phyloP scores from a whole-genome alignment of 2,113 vertebrate species.

The Phainopepla nitens region DNA sequence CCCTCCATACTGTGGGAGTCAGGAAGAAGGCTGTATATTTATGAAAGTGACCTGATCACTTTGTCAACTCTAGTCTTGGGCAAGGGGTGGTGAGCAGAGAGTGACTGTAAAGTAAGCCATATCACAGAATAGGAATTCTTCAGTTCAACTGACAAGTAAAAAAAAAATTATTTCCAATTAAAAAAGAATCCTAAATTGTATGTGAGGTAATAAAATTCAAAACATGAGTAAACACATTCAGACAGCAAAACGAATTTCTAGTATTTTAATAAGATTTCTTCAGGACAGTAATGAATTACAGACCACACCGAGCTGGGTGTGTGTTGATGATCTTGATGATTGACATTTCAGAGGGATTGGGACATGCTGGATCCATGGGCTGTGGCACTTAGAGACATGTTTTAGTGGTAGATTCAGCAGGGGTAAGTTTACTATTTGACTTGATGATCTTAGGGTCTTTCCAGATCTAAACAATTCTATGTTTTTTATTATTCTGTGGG shows the following conservation, averaged over 20 bases:
- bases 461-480: not conserved
- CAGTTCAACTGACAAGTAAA: not conserved
- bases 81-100: accelerated
- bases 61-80: not conserved
- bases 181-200: not conserved
- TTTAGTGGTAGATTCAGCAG: not conserved
- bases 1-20: not conserved
- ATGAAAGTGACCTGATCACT: not conserved
- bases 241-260: not conserved
- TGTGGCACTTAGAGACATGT: not conserved
- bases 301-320: not conserved
- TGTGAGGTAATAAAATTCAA: not conserved
- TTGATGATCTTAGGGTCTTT: not conserved
- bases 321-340: too few species aligned
- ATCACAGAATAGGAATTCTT: not conserved
- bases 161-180: not conserved
- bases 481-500: not conserved
- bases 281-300: not conserved
- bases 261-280: not conserved
- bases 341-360: not conserved
- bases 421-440: not conserved
- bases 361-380: not conserved
- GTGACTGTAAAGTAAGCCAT: not conserved
- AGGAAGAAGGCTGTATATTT: not conserved
- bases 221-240: accelerated